phyloP scores from a whole-genome alignment of 2,797 vertebrate species.

The Rhabdomys pumilio region DNA sequence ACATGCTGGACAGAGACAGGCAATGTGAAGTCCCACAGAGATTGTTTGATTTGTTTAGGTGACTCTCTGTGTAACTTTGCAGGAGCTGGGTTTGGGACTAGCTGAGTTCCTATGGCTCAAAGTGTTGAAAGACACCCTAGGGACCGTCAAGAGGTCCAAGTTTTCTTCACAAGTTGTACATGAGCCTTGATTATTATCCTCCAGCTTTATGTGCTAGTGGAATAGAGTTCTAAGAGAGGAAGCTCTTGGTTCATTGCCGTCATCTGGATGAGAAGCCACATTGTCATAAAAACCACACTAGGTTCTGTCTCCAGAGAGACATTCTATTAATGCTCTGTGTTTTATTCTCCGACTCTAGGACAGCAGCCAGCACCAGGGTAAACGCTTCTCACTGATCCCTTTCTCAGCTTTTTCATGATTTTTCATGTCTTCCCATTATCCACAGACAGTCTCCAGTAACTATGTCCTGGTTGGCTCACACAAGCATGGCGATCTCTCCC shows the following conservation, averaged over 20 bases:
- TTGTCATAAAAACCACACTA: neutral
- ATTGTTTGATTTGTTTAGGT: too few relatives aligned
- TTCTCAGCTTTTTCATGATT: neutral
- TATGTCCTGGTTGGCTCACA: neutral
- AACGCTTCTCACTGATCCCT: neutral
- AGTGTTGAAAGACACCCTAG: neutral
- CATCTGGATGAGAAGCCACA: neutral
- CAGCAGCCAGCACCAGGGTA: neutral
- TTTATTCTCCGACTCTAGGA: neutral
- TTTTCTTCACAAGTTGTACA: neutral
- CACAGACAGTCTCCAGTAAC: neutral
- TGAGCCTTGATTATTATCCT: too few relatives aligned
- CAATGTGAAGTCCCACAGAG: neutral
- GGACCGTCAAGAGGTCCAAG: too few relatives aligned
- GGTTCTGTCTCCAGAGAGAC: neutral
- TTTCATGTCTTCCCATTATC: neutral
- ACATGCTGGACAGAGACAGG: too few relatives aligned
- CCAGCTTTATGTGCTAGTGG: neutral
- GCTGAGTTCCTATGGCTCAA: neutral
- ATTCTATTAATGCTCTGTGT: neutral
- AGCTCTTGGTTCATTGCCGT: neutral
- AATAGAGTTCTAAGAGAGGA: neutral
- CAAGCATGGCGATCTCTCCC: too few relatives aligned
- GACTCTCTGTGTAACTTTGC: neutral
- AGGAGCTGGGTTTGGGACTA: neutral